Evolutionary conservation across 2,888 invertebrate species (phyloP).

Genomic region (Anthophora plumipes): DNA sequence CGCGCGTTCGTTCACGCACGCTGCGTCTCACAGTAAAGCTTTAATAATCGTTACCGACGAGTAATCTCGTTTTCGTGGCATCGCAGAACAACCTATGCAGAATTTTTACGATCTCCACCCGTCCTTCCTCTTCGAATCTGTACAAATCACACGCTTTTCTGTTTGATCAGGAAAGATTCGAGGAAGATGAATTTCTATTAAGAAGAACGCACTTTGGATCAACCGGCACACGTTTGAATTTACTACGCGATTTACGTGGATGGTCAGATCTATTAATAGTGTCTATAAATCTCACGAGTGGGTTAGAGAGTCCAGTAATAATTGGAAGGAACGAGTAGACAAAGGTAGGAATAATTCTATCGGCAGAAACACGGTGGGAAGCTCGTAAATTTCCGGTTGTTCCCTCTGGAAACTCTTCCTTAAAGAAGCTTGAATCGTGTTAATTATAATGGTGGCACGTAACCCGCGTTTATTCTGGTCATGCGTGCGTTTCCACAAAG

Average conservation of each 20-base stretch:
- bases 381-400: conserved; percentile 51
- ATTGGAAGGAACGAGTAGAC: conserved; percentile 53
- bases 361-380: conserved; percentile 35
- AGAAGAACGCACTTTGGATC: not conserved
- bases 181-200: not conserved
- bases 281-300: conserved; percentile 41
- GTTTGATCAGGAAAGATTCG: not conserved
- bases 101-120: too few species aligned
- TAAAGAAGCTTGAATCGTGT: conserved; percentile 67
- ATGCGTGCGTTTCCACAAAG: conserved; percentile 46
- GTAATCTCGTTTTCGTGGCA: conserved; percentile 42
- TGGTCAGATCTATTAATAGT: conserved; percentile 48
- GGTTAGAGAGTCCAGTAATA: conserved; percentile 37
- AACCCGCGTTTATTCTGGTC: conserved; percentile 72
- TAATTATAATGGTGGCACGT: conserved; percentile 79
- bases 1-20: conserved; percentile 39
- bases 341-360: conserved; percentile 63
- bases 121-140: too few species aligned
- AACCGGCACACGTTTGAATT: too few species aligned
- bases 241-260: not conserved
- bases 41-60: conserved; percentile 48
- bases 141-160: too few species aligned
- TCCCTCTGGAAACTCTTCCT: conserved; percentile 46
- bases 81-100: not conserved
- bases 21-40: conserved; percentile 40